Conservation (phyloP, 1,140 invertebrate species). For the Drosophila auraria region DNA sequence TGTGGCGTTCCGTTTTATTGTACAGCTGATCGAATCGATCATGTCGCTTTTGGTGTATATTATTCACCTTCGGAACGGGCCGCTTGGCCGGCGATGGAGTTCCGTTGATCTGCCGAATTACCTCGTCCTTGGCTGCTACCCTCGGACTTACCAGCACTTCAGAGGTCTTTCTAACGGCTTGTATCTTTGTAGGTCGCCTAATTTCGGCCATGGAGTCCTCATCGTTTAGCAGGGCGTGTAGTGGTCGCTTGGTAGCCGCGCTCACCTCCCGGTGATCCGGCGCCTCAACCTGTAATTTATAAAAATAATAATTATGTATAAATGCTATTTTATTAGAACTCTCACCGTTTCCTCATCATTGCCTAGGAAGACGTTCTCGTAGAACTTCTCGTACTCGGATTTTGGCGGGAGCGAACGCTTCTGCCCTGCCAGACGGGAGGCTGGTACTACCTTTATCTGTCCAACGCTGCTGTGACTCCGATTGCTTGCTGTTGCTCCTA, state of each 20-base stretch:
- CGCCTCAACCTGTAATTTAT: background rate
- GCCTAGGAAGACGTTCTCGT: slow-evolving; percentile 25
- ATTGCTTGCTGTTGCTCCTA: background rate
- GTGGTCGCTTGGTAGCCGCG: slow-evolving; percentile 1
- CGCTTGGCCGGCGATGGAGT: background rate
- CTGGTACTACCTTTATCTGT: background rate
- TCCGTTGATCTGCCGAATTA: slow-evolving; percentile 29
- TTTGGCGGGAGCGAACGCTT: slow-evolving; percentile 31
- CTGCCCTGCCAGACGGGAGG: background rate
- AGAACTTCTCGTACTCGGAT: slow-evolving; percentile 42
- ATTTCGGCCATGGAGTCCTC: background rate
- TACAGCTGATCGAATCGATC: slow-evolving; percentile 20
- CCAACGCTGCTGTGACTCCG: background rate
- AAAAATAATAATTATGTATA: too few relatives aligned
- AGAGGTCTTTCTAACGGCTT: background rate
- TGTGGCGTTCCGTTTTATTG: slow-evolving; percentile 39
- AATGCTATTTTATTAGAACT: too few relatives aligned
- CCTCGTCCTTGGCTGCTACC: slow-evolving; percentile 10
- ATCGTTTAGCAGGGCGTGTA: slow-evolving; percentile 9
- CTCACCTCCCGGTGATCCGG: background rate
- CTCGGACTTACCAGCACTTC: background rate
- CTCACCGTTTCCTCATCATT: background rate
- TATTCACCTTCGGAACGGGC: background rate
- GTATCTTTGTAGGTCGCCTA: background rate
- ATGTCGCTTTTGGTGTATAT: background rate